Evolutionary conservation across 1,140 invertebrate species (phyloP).

Genomic region (Ridgeia piscesae): DNA sequence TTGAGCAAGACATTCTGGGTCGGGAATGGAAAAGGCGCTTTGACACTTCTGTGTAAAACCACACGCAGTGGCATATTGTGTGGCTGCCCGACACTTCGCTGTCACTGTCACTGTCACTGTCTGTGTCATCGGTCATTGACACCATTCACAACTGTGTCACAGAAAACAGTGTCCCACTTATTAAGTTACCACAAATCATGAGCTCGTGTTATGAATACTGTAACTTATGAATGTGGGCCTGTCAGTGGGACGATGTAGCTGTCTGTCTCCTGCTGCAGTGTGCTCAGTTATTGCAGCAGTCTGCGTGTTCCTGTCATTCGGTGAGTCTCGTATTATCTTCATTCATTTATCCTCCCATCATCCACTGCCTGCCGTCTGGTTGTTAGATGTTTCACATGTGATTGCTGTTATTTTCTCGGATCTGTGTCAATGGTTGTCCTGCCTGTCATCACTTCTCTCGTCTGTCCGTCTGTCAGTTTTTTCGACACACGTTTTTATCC

Average conservation of each 20-base stretch:
- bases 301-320: background rate
- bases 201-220: background rate
- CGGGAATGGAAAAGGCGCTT: too few species aligned
- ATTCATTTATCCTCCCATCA: background rate
- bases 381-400: background rate
- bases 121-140: too few species aligned
- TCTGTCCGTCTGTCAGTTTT: background rate
- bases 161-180: background rate
- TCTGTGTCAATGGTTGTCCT: background rate
- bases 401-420: background rate
- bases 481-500: background rate
- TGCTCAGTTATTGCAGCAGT: background rate
- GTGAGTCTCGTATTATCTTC: background rate
- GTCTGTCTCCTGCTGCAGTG: background rate
- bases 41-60: too few species aligned
- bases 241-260: background rate
- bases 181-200: background rate
- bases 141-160: background rate
- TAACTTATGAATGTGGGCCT: background rate
- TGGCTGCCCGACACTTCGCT: too few species aligned
- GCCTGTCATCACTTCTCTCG: background rate
- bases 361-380: background rate
- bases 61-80: too few species aligned
- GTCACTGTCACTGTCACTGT: too few species aligned
- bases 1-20: too few species aligned